These are phyloP conservation scores for Cyphomyrus discorhynchus DNA, from an alignment of 2,113 vertebrate genomes.

Conservation along the genomic window DNA sequence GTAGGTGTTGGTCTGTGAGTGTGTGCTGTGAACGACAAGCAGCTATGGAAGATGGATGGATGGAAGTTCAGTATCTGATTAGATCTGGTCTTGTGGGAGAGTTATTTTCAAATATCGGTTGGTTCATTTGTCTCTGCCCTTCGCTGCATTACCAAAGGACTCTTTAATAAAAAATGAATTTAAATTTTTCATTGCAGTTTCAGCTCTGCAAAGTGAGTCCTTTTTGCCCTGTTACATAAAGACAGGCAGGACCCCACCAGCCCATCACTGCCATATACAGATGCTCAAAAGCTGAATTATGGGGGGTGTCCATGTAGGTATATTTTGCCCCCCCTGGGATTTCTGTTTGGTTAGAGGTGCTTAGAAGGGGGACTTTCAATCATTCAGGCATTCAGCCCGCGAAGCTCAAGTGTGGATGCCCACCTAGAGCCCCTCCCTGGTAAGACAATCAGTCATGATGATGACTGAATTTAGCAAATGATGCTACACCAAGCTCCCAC, in stretches of 20 bases:
- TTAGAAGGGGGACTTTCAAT: background rate
- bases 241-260: background rate
- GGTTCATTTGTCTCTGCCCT: background rate
- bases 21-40: too few species aligned
- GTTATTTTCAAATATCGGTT: background rate
- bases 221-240: background rate
- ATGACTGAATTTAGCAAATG: background rate
- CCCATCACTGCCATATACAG: background rate
- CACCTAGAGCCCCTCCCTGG: background rate
- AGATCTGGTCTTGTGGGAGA: background rate
- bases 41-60: too few species aligned
- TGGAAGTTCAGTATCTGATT: background rate
- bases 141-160: background rate
- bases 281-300: background rate
- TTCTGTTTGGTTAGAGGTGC: background rate
- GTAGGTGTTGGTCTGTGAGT: too few species aligned
- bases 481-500: background rate
- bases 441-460: background rate
- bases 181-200: background rate
- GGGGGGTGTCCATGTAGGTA: background rate
- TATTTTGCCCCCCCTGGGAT: background rate
- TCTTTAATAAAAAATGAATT: background rate
- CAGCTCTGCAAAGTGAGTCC: background rate
- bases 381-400: background rate
- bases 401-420: background rate